phyloP scores from a whole-genome alignment of 2,113 vertebrate genomes.

The Psittacus erithacus region DNA sequence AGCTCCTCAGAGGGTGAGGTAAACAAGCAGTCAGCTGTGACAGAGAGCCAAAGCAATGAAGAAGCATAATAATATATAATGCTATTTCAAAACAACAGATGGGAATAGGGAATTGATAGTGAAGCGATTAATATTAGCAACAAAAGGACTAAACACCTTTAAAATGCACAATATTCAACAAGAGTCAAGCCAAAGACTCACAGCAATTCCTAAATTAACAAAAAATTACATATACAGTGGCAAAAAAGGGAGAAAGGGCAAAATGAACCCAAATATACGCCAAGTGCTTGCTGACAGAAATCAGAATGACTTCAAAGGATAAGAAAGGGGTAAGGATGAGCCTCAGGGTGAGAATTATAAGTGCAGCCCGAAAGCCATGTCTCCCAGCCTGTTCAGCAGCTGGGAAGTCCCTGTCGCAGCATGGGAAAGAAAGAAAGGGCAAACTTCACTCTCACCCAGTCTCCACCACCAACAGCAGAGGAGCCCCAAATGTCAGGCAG shows the following conservation, averaged over 20 bases:
- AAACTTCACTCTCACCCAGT: not conserved
- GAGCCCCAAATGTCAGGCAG: not conserved
- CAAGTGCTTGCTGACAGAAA: not conserved
- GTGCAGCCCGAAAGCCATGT: not conserved
- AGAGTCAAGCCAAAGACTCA: constrained; percentile 56
- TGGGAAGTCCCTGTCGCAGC: not conserved
- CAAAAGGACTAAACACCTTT: constrained; percentile 71
- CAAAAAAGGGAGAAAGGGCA: constrained; percentile 34
- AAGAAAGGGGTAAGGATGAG: not conserved
- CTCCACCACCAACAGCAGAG: not conserved
- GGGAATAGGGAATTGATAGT: constrained; percentile 73
- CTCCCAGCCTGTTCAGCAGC: not conserved
- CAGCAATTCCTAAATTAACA: constrained; percentile 72
- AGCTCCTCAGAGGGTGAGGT: constrained; percentile 61
- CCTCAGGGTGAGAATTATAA: not conserved
- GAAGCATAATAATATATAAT: constrained; percentile 70
- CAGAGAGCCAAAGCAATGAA: constrained; percentile 64
- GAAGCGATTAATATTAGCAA: constrained; percentile 71
- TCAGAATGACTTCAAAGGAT: not conserved
- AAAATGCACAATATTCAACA: constrained; percentile 72
- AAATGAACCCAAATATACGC: not conserved
- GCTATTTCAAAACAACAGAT: constrained; percentile 73
- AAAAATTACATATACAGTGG: constrained; percentile 23
- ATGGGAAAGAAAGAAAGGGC: not conserved
- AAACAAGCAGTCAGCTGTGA: constrained; percentile 74